Evolutionary conservation across 2,113 vertebrate species (phyloP), one percentile per base, ranked within the genome.

Genomic region (Pluvianellus socialis): DNA sequence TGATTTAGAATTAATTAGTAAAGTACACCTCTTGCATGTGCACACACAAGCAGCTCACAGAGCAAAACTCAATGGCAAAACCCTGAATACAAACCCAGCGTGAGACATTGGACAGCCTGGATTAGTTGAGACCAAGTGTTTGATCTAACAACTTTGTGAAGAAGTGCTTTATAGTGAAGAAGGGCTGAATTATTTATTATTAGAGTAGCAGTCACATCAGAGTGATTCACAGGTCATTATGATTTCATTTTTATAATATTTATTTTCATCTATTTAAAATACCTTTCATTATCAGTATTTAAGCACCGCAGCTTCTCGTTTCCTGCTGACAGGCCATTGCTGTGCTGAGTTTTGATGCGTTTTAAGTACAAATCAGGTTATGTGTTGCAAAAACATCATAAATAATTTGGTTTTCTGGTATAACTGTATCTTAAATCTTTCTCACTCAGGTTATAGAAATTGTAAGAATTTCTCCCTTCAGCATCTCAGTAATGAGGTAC

Each of bases 341-440:
- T 91, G 73, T 40, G 79, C 72, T 91, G 79, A 86, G 40, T 90
- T 85, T 19, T 88, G 79, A 88, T 72, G 23, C 0, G 1, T 58
- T 96, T 95, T 61, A 91, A 92, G 49, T 89, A 86, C 42, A 61
- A 81, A 95, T 86, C 68, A 86, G 83, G 76, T 83, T 90, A 52
- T 40, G 23, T 49, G 32, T 70, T 88, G 67, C 63, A 88, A 79
- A 95, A 96, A 44, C 82, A 92, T 77, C 71, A 93, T 86, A 72
- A 95, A 88, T 96, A 81, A 93, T 87, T 94, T 49, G n/a, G 8
- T n/a, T 77, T 93, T 61, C 47, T 88, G n/a, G 63, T 88, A 24
- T 80, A 87, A 73, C 47, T 65, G 30, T 61, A 44, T 80, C 72
- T 92, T 74, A 83, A 83, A 88, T 83, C 32, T 66, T 28, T 87